Percentiles rank a stretch among this genome's conserved stretches.
Evolutionary conservation across 2,113 vertebrate genomes (phyloP).

Genomic region (Romanogobio albipinnatus): DNA sequence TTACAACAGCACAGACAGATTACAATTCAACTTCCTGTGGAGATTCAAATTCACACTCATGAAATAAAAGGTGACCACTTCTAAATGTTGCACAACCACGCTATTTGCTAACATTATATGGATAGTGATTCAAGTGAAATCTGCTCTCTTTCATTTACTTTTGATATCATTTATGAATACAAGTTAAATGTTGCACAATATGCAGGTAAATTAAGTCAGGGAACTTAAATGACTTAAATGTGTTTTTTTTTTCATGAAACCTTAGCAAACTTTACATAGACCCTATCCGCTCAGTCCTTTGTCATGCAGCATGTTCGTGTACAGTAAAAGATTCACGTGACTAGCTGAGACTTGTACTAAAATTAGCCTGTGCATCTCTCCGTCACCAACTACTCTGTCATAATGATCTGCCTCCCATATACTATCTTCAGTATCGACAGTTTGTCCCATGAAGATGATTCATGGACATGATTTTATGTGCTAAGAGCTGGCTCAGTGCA

Average conservation of each 20-base stretch:
- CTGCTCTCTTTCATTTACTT: not conserved
- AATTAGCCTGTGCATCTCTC: conserved; percentile 14
- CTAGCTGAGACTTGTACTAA: not conserved
- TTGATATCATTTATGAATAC: not conserved
- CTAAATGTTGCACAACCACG: not conserved
- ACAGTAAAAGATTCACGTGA: not conserved
- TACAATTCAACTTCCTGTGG: too few relatives aligned
- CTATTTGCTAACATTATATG: not conserved
- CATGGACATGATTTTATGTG: conserved; percentile 17
- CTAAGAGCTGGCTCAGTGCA: conserved; percentile 1
- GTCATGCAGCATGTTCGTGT: not conserved
- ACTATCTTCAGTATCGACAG: conserved; percentile 9
- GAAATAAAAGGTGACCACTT: not conserved
- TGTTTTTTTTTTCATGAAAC: not conserved
- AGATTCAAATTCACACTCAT: not conserved
- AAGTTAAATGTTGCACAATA: too few relatives aligned
- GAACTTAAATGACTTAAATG: not conserved
- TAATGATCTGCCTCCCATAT: conserved; percentile 14
- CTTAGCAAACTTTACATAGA: not conserved
- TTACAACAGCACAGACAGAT: too few relatives aligned
- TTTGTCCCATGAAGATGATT: conserved; percentile 33
- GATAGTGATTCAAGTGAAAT: not conserved
- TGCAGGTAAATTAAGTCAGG: not conserved
- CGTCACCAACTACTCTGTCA: not conserved
- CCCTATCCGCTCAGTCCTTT: not conserved